Percentiles rank a stretch among this genome's conserved stretches.
phyloP scores from a whole-genome alignment of 37 sponge, comb jelly and placozoan genomes.

The Bolinopsis microptera region DNA sequence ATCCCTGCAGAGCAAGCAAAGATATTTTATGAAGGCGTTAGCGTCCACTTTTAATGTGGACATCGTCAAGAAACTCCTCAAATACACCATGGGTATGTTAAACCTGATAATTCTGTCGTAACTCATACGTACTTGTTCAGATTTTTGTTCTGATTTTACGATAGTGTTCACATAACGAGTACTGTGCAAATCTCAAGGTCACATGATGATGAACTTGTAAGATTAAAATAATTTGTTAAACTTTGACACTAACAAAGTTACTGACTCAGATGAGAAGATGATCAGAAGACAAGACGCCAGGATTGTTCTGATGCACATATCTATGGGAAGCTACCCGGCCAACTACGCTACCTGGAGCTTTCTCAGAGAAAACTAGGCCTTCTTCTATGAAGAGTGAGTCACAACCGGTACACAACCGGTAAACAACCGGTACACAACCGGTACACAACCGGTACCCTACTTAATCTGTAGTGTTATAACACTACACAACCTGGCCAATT shows the following conservation, averaged over 20 bases:
- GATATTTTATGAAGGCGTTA: constrained; percentile 11
- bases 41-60: too few species aligned
- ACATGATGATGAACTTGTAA: too few species aligned
- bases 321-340: not conserved
- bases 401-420: not conserved
- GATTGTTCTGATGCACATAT: not conserved
- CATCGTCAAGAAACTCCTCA: too few species aligned
- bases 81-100: too few species aligned
- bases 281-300: not conserved
- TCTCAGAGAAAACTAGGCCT: not conserved
- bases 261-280: not conserved
- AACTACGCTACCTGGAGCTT: not conserved
- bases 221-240: too few species aligned
- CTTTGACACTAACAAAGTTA: not conserved
- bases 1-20: not conserved
- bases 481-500: too few species aligned
- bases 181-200: too few species aligned
- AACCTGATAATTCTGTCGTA: too few species aligned
- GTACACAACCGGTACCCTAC: not conserved
- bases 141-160: too few species aligned
- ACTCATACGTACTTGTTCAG: not conserved
- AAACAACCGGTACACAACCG: too few species aligned
- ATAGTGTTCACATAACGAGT: too few species aligned
- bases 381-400: not conserved
- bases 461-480: not conserved